phyloP scores from a whole-genome alignment of 2,113 vertebrate species.

The Pholis gunnellus region DNA sequence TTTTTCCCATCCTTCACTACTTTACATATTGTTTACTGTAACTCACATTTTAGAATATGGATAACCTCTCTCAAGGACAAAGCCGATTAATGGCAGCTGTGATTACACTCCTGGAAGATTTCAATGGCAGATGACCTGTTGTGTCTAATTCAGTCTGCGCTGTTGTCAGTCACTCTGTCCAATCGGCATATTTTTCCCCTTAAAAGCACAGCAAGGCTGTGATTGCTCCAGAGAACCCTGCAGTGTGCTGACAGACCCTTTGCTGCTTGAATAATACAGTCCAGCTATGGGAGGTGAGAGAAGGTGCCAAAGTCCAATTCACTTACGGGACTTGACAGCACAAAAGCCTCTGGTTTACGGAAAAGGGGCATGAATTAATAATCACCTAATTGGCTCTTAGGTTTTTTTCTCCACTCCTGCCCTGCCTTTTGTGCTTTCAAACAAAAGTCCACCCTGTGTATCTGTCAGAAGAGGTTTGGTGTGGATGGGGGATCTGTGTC shows the following conservation, averaged over 20 bases:
- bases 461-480: slow-evolving; percentile 83
- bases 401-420: slow-evolving; percentile 85
- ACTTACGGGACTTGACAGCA: slow-evolving; percentile 93
- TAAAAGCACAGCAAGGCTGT: slow-evolving; percentile 68
- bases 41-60: slow-evolving; percentile 37
- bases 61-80: slow-evolving; percentile 62
- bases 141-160: slow-evolving; percentile 63
- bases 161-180: slow-evolving; percentile 70
- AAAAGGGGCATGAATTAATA: slow-evolving; percentile 99
- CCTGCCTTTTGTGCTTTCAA: slow-evolving; percentile 84
- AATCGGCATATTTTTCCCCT: slow-evolving; percentile 55
- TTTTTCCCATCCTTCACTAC: slow-evolving; percentile 19
- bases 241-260: slow-evolving; percentile 69
- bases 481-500: slow-evolving; percentile 75
- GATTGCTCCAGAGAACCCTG: slow-evolving; percentile 70
- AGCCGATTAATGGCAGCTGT: slow-evolving; percentile 59
- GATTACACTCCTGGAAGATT: slow-evolving; percentile 67
- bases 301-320: slow-evolving; percentile 90
- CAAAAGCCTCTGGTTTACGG: slow-evolving; percentile 95
- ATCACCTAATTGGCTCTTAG: slow-evolving; percentile 95
- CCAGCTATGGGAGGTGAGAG: slow-evolving; percentile 78
- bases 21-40: slow-evolving; percentile 28
- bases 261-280: slow-evolving; percentile 78
- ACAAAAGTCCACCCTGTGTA: slow-evolving; percentile 87
- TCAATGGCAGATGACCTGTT: slow-evolving; percentile 66